Base-by-base conservation (phyloP, 2,113 vertebrate species). In the Crypturellus undulatus region DNA sequence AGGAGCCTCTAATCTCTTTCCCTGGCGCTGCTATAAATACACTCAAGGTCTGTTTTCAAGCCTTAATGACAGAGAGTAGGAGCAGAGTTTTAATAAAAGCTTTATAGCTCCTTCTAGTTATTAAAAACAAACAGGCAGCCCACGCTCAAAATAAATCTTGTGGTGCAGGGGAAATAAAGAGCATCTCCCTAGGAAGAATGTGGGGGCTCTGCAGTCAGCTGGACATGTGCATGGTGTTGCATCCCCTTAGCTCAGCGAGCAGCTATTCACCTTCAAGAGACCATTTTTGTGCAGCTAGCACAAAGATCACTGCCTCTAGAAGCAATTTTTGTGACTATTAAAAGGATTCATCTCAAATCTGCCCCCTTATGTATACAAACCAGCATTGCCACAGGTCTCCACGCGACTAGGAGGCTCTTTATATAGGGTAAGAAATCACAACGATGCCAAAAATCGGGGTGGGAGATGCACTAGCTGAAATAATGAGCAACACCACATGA, bases 341-440 rank as follows among this genome's bases (percentile, higher is more conserved):
- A 24, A 49, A 22, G 49, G 49, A 22, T 49, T 49, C 9, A 49
- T 22, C 68, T 81, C 92, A 34, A 20, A 63, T n/a, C 71, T 63
- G 92, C 95, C 95, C 90, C 49, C 92, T 85, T 20, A 43, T 0
- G 94, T 2, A 51, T 25, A 5, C 0, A 38, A 25, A 11, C 3
- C 6, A 5, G 54, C 2, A 40, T 2, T 76, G 84, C 89, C 87
- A 3, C 12, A n/a, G 40, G 45, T 8, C 21, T 10, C 0, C 32
- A 1, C 0, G 6, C 0, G 8, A 6, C 14, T 6, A 4, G 20
- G 0, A n/a, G 6, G 64, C 22, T 79, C 3, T 1, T 16, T 16
- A 59, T 9, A 4, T 4, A 5, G 52, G 40, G 9, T 9, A 4
- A 9, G 6, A 73, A 79, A 79, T 38, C 81, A 4, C 6, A 71